Conservation (phyloP, 2,797 vertebrate species). For the Premnoplex brunnescens region DNA sequence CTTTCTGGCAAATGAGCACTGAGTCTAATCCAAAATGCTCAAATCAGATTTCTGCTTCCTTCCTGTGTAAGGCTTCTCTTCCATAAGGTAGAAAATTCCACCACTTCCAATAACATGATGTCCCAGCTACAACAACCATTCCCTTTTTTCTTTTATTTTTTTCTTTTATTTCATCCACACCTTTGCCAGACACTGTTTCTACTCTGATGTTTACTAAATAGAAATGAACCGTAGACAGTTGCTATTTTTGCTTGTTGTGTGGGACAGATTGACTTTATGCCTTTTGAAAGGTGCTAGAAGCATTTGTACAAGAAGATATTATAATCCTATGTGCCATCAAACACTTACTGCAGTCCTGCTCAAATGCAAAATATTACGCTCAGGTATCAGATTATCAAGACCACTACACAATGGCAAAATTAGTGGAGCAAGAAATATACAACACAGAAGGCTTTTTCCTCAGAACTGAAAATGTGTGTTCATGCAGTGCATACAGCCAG, state of each 20-base stretch:
- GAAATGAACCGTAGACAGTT: not conserved
- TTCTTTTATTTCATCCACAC: not conserved
- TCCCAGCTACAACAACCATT: not conserved
- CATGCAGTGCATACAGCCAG: not conserved
- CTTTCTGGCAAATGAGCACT: not conserved
- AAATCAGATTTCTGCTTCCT: not conserved
- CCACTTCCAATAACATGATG: not conserved
- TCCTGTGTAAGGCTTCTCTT: not conserved
- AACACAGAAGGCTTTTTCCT: not conserved
- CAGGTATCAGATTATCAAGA: not conserved
- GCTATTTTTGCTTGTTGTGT: not conserved
- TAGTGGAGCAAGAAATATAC: not conserved
- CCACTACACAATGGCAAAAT: not conserved
- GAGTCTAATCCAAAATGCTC: not conserved
- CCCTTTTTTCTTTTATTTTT: not conserved
- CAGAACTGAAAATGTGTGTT: not conserved
- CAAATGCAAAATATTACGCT: not conserved
- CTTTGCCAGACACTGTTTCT: not conserved
- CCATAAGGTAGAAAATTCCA: not conserved
- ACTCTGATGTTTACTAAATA: not conserved
- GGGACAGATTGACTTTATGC: not conserved
- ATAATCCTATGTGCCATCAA: not conserved
- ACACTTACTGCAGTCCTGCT: not conserved
- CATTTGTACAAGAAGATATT: not conserved
- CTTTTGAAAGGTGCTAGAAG: constrained; percentile 9